Conservation (phyloP, 2,888 invertebrate species). For the Drosophila subquinaria region DNA sequence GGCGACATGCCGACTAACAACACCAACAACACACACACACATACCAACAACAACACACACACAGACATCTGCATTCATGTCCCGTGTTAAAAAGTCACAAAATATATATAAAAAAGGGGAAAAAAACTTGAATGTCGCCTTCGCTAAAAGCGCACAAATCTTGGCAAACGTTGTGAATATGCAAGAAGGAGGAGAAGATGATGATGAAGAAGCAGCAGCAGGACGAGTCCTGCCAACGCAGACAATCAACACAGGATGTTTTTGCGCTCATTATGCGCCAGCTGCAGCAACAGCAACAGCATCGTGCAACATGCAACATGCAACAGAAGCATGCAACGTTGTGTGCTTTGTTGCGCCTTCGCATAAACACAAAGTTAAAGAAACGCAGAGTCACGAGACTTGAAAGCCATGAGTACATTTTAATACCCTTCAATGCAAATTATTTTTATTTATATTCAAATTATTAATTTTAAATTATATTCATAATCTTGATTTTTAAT, state of each 20-base stretch:
- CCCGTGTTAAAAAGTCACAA: constrained; percentile 70
- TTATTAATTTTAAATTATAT: too few species aligned
- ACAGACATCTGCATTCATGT: constrained; percentile 63
- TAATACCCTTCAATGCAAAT: too few species aligned
- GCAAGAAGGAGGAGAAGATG: constrained; percentile 22
- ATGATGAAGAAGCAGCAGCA: not conserved
- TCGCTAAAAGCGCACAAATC: constrained; percentile 77
- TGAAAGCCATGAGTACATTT: constrained; percentile 18
- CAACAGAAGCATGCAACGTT: constrained; percentile 22
- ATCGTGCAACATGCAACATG: constrained; percentile 19
- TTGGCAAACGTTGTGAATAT: constrained; percentile 64
- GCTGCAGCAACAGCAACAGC: constrained; percentile 60
- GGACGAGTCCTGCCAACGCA: constrained; percentile 49
- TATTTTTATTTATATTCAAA: too few species aligned
- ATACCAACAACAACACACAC: constrained; percentile 5
- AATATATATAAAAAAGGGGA: constrained; percentile 21
- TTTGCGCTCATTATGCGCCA: constrained; percentile 79
- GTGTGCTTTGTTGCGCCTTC: constrained; percentile 66
- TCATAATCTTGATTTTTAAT: too few species aligned
- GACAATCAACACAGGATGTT: constrained; percentile 76
- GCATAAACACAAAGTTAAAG: constrained; percentile 61
- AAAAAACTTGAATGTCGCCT: constrained; percentile 61
- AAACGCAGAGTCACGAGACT: constrained; percentile 28
- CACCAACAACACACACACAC: constrained; percentile 18
- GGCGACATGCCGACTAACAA: constrained; percentile 71